Evolutionary conservation across 2,113 vertebrate genomes (phyloP), one percentile per base, ranked within the genome.

Genomic region (Neolamprologus tretocephalus): DNA sequence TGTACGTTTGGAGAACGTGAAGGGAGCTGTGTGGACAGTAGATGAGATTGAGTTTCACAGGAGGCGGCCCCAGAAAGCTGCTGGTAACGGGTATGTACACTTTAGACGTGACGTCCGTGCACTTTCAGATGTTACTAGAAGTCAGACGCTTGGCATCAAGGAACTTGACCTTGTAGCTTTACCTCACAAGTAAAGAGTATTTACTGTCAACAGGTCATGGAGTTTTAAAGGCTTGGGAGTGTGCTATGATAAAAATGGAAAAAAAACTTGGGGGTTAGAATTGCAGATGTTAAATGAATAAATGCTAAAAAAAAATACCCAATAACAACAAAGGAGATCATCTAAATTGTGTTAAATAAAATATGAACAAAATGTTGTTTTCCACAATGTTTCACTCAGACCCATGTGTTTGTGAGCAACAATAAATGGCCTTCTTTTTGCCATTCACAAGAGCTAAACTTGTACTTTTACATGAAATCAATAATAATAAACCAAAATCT

Each of bases 11-110:
- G 96, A 96, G 90, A 96, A 96, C 5, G 96, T 96, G 21, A 97
- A 97, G 86, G 96, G 96, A 84, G 96, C 96, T 0, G 96, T 97
- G 91, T 97, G 99, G 99, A 99, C 98, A 86, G 98, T 99, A 91
- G 99, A 99, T 94, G 99, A 99, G 97, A 95, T 98, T 91, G 99
- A 99, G 95, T 99, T 99, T 96, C 98, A 99, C 97, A 98, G 99
- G 95, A 96, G 99, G 96, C 97, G 99, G 96, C 99, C 99, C 94
- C 99, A 99, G 97, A 99, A 99, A 96, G 97, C 98, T 91, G 98
- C 97, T 92, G 98, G 98, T 10, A 95, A 97, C 96, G 97, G 95
- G 98, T 98, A 86, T 5, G 93, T 92, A 31, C 16, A 11, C 86
- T 11, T 28, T 19, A 6, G 8, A 21, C 33, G 9, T 17, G 5